Evolutionary conservation across 2,113 vertebrate species (phyloP), one percentile per base, ranked within the genome.

Genomic region (Naja naja): DNA sequence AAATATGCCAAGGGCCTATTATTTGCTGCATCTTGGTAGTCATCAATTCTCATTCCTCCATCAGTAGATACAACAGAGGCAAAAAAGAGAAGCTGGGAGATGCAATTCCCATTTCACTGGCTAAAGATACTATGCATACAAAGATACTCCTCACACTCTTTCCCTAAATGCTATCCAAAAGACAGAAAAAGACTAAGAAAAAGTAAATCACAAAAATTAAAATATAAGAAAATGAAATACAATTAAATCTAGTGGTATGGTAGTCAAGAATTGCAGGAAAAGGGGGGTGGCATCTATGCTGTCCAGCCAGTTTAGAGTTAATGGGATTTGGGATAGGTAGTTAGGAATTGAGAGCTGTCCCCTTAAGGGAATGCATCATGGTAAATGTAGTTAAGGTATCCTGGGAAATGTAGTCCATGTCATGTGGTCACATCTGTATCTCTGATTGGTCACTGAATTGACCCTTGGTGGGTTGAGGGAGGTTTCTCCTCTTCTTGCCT

Each of bases 251-350:
- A 30, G 12, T 0, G 4, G 30, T n/a, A 30, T 69, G 60, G 11
- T 69, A n/a, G 60, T 14, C 27, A 69, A 69, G 12, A 69, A 69
- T 69, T 69, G 60, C 30, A n/a, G 60, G 60, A 64, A 30, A 64
- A 69, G 4, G 0, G 23, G 6, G 25, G 58, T 22, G 5, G 54
- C 1, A 0, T n/a, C n/a, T n/a, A n/a, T n/a, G n/a, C n/a, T n/a
- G n/a, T n/a, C n/a, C n/a, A n/a, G n/a, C n/a, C n/a, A n/a, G n/a
- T n/a, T n/a, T n/a, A n/a, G n/a, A n/a, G n/a, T n/a, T n/a, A n/a
- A n/a, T n/a, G n/a, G n/a, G n/a, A n/a, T n/a, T n/a, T n/a, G n/a
- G n/a, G n/a, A n/a, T n/a, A n/a, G n/a, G n/a, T n/a, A n/a, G n/a
- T n/a, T n/a, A n/a, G n/a, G n/a, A n/a, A n/a, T n/a, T n/a, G n/a